Percentiles rank a stretch among this genome's conserved stretches.
phyloP scores from a whole-genome alignment of 2,888 invertebrate species.

The Plemyria rubiginata region DNA sequence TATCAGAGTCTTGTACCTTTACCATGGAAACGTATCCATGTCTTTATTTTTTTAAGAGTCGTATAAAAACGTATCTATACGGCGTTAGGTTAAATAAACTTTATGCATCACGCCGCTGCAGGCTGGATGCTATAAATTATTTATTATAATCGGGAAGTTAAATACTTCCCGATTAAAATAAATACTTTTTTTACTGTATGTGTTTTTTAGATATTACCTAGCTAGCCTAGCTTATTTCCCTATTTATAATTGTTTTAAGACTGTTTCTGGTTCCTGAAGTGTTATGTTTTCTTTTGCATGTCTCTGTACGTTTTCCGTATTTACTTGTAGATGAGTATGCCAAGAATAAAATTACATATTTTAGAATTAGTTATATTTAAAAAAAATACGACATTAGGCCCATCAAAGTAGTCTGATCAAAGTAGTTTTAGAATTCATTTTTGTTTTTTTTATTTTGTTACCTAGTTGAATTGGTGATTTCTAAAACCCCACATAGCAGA shows the following conservation, averaged over 20 bases:
- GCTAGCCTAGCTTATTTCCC: too few species aligned
- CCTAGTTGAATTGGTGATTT: too few species aligned
- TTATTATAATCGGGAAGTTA: not conserved
- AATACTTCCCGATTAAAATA: too few species aligned
- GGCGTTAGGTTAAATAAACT: not conserved
- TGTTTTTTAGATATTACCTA: too few species aligned
- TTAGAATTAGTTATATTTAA: slow-evolving; percentile 9
- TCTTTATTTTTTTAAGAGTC: slow-evolving; percentile 1
- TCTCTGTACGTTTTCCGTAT: not conserved
- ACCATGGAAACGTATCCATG: slow-evolving; percentile 1
- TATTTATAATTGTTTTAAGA: slow-evolving; percentile 3
- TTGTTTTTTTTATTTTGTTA: not conserved
- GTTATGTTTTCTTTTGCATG: not conserved
- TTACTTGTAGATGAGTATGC: slow-evolving; percentile 1
- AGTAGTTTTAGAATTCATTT: slow-evolving; percentile 7
- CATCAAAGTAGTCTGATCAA: slow-evolving; percentile 22
- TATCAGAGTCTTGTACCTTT: slow-evolving; percentile 25
- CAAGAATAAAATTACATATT: slow-evolving; percentile 8
- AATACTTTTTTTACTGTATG: not conserved
- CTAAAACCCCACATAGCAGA: too few species aligned
- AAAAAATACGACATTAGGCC: slow-evolving; percentile 2
- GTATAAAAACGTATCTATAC: not conserved
- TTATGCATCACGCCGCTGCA: not conserved
- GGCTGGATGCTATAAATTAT: not conserved
- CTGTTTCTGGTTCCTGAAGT: slow-evolving; percentile 10